phyloP scores from a whole-genome alignment of 2,113 vertebrate species.

The Varanus komodoensis region DNA sequence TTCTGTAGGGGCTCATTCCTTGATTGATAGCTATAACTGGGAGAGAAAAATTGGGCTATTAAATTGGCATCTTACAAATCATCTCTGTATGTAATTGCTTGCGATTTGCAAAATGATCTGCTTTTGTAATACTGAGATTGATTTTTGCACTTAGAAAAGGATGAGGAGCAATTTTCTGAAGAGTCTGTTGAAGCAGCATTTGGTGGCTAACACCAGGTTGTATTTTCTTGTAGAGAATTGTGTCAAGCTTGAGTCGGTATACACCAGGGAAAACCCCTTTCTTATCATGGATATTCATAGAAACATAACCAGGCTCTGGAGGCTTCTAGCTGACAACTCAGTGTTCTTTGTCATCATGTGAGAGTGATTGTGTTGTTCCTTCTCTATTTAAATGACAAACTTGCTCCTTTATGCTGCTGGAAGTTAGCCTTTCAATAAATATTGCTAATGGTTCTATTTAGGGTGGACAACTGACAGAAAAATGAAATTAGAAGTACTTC shows the following conservation, averaged over 20 bases:
- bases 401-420: not conserved
- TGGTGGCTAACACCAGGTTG: not conserved
- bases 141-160: not conserved
- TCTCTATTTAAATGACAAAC: not conserved
- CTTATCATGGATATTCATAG: not conserved
- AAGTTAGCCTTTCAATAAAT: slow-evolving; percentile 1
- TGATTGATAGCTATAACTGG: slow-evolving; percentile 48
- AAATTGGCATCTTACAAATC: slow-evolving; percentile 40
- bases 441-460: not conserved
- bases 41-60: slow-evolving; percentile 26
- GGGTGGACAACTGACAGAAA: not conserved
- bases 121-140: slow-evolving; percentile 19
- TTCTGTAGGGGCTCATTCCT: slow-evolving; percentile 44
- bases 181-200: not conserved
- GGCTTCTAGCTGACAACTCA: slow-evolving; percentile 8
- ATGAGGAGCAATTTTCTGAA: slow-evolving; percentile 10
- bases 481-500: not conserved
- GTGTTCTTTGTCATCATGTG: not conserved
- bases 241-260: not conserved
- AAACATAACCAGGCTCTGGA: not conserved
- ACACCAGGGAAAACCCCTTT: not conserved
- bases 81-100: slow-evolving; percentile 15
- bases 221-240: not conserved
- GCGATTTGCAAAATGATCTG: slow-evolving; percentile 35
- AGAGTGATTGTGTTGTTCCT: not conserved